Percentiles rank a stretch among this genome's conserved stretches.
Conservation (phyloP, 1,140 invertebrate species). For the Heterodera carotae region DNA sequence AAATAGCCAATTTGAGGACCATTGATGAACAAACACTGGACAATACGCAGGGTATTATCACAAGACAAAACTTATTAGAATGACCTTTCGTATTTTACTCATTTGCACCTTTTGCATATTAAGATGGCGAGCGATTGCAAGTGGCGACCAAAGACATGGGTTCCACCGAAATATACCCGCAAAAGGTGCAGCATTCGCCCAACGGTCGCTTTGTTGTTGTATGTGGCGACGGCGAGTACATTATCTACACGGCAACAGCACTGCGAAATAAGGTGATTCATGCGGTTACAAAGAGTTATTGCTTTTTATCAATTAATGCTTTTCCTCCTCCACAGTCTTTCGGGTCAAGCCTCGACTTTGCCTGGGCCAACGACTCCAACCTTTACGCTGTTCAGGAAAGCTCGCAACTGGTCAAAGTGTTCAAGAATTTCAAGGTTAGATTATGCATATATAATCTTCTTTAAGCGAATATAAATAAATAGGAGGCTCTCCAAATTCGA, state of each 20-base stretch:
- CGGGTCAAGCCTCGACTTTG: conserved; percentile 95
- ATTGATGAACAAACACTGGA: conserved; percentile 67
- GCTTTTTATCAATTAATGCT: no score
- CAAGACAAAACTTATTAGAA: no score
- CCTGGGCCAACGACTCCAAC: conserved; percentile 95
- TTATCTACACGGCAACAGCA: conserved; percentile 99
- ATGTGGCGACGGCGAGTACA: conserved; percentile 98
- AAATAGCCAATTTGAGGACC: conserved; percentile 89
- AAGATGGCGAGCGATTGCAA: conserved; percentile 86
- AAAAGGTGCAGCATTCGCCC: conserved; percentile 95
- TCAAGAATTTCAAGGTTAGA: conserved; percentile 56
- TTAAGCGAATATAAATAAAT: not conserved
- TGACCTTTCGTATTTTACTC: no score
- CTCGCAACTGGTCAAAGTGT: conserved; percentile 76
- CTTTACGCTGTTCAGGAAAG: conserved; percentile 89
- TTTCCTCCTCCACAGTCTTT: conserved; percentile 73
- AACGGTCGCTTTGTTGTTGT: conserved; percentile 95
- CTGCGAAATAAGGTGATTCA: conserved; percentile 83
- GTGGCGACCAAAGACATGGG: conserved; percentile 97
- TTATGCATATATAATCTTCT: not conserved
- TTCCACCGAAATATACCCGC: conserved; percentile 97
- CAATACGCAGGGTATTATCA: conserved; percentile 51
- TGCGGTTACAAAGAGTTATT: no score
- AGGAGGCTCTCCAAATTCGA: conserved; percentile 52
- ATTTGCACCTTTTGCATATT: conserved; percentile 3